Conservation (phyloP, 2,888 invertebrate genomes). For the Hydrotaea cyrtoneurina region DNA sequence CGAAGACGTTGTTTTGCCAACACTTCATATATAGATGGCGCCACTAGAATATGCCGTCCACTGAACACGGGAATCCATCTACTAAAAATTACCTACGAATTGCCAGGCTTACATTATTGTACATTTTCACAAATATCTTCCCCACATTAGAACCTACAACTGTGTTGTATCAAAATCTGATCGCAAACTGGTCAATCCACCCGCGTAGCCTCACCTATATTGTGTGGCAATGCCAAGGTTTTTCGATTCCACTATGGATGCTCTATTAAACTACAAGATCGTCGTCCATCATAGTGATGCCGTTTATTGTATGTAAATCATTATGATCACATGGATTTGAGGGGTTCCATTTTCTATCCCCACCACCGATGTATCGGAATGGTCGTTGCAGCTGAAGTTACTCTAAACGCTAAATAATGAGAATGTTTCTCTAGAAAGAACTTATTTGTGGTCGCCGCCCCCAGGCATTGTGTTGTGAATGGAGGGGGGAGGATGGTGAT, state of each 20-base stretch:
- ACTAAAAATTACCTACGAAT: no score
- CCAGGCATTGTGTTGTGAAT: not conserved
- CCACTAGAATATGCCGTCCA: no score
- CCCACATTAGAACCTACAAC: no score
- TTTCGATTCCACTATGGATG: slow-evolving; percentile 57
- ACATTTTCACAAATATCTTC: not conserved
- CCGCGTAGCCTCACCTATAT: not conserved
- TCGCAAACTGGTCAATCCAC: not conserved
- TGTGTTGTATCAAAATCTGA: no score
- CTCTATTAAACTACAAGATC: slow-evolving; percentile 49
- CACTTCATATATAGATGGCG: no score
- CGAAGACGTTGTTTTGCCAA: no score
- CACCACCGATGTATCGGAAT: not conserved
- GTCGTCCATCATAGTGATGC: slow-evolving; percentile 43
- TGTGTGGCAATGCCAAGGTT: not conserved
- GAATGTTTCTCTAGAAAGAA: slow-evolving; percentile 30
- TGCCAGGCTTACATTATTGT: no score
- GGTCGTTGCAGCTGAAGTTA: not conserved
- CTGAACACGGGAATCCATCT: no score
- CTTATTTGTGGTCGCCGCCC: no score
- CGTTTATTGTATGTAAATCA: not conserved
- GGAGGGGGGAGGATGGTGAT: not conserved
- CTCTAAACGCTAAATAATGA: slow-evolving; percentile 60
- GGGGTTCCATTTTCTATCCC: not conserved
- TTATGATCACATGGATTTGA: not conserved